phyloP scores from a whole-genome alignment of 2,888 invertebrate genomes.

The Coleophora flavipennella region DNA sequence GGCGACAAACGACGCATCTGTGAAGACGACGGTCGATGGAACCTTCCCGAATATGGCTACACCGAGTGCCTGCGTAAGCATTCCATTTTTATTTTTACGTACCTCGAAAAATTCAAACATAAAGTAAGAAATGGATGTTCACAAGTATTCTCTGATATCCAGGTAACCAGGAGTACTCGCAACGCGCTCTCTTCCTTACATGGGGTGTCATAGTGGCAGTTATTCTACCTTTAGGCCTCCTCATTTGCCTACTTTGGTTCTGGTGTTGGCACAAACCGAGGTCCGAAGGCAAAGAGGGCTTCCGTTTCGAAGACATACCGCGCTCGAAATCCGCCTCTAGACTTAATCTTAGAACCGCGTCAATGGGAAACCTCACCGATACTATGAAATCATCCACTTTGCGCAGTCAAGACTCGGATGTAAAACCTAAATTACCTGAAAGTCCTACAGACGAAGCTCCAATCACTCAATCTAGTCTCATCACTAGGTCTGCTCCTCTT shows the following conservation, averaged over 20 bases:
- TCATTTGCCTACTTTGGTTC: constrained; percentile 75
- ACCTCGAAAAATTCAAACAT: no score
- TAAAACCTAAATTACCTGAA: constrained; percentile 44
- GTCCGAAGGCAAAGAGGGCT: constrained; percentile 72
- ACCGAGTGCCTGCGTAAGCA: constrained; percentile 93
- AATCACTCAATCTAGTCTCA: constrained; percentile 23
- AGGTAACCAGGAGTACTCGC: constrained; percentile 79
- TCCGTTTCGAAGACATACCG: constrained; percentile 68
- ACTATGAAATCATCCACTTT: constrained; percentile 59
- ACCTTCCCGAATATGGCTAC: constrained; percentile 86
- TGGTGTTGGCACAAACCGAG: constrained; percentile 74
- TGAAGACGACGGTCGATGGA: constrained; percentile 85
- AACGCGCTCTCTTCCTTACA: constrained; percentile 81
- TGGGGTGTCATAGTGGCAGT: constrained; percentile 81
- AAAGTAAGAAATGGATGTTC: background rate
- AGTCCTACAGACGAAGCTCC: constrained; percentile 53
- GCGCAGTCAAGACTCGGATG: constrained; percentile 46
- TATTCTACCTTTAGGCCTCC: constrained; percentile 77
- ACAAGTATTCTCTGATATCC: constrained; percentile 30
- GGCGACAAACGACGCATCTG: constrained; percentile 90
- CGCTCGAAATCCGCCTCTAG: constrained; percentile 74
- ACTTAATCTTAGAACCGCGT: constrained; percentile 66
- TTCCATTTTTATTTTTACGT: background rate
- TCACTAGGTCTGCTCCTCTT: constrained; percentile 43
- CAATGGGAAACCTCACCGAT: constrained; percentile 69